Percentiles rank a stretch among this genome's conserved stretches.
Evolutionary conservation across 2,888 invertebrate genomes (phyloP).

Genomic region (Papilio protenor): DNA sequence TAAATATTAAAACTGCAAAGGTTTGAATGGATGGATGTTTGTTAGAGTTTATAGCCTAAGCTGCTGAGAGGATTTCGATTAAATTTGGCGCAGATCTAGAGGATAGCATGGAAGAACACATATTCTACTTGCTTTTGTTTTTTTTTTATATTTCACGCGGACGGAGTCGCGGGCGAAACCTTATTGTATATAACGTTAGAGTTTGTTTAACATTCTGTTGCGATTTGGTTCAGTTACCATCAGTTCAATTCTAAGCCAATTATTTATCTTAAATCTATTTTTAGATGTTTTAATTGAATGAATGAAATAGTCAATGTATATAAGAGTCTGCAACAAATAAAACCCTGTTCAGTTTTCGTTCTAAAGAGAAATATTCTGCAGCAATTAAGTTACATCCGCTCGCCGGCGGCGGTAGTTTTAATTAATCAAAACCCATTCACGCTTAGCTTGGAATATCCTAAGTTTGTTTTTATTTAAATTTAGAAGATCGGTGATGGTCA

Average conservation of each 20-base stretch:
- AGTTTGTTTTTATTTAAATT: constrained; percentile 25
- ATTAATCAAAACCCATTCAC: constrained; percentile 39
- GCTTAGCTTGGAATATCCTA: constrained; percentile 28
- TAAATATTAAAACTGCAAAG: too few relatives aligned
- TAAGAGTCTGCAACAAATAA: constrained; percentile 28
- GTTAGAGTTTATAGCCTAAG: too few relatives aligned
- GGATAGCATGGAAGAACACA: too few relatives aligned
- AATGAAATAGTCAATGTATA: constrained; percentile 20
- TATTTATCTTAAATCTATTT: neutral
- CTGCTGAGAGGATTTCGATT: too few relatives aligned
- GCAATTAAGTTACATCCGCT: constrained; percentile 38
- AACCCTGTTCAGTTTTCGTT: constrained; percentile 34
- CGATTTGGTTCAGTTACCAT: neutral
- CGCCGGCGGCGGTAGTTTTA: constrained; percentile 34
- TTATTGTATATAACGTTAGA: too few relatives aligned
- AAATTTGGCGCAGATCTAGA: too few relatives aligned
- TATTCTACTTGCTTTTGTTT: too few relatives aligned
- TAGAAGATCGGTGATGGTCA: constrained; percentile 10
- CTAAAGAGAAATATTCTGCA: constrained; percentile 41
- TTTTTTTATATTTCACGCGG: too few relatives aligned
- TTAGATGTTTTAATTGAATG: constrained; percentile 3
- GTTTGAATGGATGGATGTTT: too few relatives aligned
- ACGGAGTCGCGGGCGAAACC: too few relatives aligned
- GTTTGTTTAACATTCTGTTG: neutral
- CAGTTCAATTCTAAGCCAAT: neutral